phyloP scores from a whole-genome alignment of 1,140 invertebrate genomes.

The Lysiphlebus fabarum region DNA sequence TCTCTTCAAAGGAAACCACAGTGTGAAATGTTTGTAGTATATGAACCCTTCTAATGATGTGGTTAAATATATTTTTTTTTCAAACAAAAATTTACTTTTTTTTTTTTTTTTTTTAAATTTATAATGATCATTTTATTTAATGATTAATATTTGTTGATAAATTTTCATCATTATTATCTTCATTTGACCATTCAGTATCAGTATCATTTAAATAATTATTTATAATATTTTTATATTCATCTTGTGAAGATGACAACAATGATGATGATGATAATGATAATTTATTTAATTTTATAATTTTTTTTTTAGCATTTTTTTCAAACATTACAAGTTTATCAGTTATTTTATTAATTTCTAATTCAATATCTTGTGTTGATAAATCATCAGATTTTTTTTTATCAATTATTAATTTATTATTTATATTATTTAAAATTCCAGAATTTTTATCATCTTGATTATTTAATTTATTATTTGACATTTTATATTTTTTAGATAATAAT shows the following conservation, averaged over 20 bases:
- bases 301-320: background rate
- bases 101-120: no score
- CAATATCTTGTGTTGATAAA: background rate
- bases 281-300: slow-evolving; percentile 1
- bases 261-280: background rate
- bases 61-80: slow-evolving; percentile 31
- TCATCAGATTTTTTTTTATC: background rate
- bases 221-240: background rate
- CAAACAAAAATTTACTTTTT: no score
- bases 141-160: background rate
- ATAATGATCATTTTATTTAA: no score
- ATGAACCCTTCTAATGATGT: slow-evolving; percentile 49
- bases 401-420: background rate
- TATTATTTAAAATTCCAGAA: no score
- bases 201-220: background rate
- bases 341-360: background rate
- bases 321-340: background rate
- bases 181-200: background rate
- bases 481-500: no score
- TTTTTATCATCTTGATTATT: no score
- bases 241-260: background rate
- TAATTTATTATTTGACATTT: no score
- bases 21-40: slow-evolving; percentile 33
- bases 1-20: slow-evolving; percentile 53
- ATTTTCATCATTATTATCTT: background rate